Evolutionary conservation across 2,113 vertebrate genomes (phyloP), one percentile per base, ranked within the genome.

Genomic region (Calypte anna): DNA sequence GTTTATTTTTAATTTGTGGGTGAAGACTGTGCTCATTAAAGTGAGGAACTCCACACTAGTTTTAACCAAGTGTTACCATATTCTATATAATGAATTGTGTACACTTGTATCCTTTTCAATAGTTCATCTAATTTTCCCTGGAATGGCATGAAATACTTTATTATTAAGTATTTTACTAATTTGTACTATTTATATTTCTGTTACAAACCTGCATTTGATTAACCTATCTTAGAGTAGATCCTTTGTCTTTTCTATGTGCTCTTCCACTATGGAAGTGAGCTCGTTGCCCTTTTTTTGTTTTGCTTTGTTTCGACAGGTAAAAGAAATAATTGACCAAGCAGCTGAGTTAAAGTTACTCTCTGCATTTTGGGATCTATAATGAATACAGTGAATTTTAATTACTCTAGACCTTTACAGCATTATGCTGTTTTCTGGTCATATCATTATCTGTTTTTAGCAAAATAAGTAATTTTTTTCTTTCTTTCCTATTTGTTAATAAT

Each of bases 1-100:
- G 96, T 95, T 97, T 92, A 85, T 94, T 96, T 96, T 97, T 95
- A 97, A 96, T 96, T 96, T 97, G 92, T 76, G 88, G 51, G 80
- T 95, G 72, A 94, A 97, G 93, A 67, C 90, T 92, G 76, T 93
- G 88, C 86, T 96, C 70, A 85, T 97, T 96, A 91, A 95, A 90
- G 86, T 55, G 61, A 94, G 93, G 93, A 81, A 91, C 82, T 86
- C 70, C 17, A 23, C 36, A 54, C 16, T 78, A 67, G 53, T 92
- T 93, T 95, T 86, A 92, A 93, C 93, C 89, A 94, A 92, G 77
- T 4, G 36, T 93, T 97, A 73, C 74, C 44, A 36, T 96, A 87
- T 87, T 96, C 66, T 86, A 11, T 55, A 55, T 92, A 91, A 75
- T 74, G 44, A 97, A 62, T 89, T 94, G 76, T 76, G 48, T 51